Conservation (phyloP, 2,113 vertebrate genomes). For the Progne subis region DNA sequence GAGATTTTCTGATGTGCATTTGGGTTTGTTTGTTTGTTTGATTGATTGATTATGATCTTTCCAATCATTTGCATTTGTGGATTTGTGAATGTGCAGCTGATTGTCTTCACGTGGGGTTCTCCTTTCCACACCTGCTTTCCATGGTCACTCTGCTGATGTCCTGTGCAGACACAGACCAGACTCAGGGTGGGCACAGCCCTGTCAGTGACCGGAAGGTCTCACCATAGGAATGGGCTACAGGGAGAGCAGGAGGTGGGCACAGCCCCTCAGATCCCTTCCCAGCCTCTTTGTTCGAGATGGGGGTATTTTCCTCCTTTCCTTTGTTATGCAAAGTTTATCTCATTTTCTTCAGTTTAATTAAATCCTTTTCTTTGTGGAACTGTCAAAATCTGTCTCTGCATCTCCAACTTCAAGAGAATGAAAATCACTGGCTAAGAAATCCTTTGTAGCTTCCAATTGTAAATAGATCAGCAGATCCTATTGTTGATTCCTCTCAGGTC, state of each 20-base stretch:
- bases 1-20: not conserved
- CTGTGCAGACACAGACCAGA: not conserved
- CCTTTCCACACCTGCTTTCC: not conserved
- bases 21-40: not conserved
- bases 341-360: conserved; percentile 57
- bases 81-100: not conserved
- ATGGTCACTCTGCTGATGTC: not conserved
- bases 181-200: not conserved
- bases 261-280: not conserved
- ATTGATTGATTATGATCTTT: not conserved
- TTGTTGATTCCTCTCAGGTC: conserved; percentile 7
- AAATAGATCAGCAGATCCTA: not conserved
- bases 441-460: not conserved
- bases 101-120: fast-evolving
- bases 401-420: conserved; percentile 31
- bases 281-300: not conserved
- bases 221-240: not conserved
- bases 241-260: not conserved
- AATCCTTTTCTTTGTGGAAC: conserved; percentile 22
- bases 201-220: not conserved
- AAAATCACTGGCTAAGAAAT: conserved; percentile 35
- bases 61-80: not conserved
- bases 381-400: conserved; percentile 32
- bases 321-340: conserved; percentile 52
- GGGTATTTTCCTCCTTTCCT: not conserved